phyloP scores from a whole-genome alignment of 2,888 invertebrate genomes.

The Lottia scabra region DNA sequence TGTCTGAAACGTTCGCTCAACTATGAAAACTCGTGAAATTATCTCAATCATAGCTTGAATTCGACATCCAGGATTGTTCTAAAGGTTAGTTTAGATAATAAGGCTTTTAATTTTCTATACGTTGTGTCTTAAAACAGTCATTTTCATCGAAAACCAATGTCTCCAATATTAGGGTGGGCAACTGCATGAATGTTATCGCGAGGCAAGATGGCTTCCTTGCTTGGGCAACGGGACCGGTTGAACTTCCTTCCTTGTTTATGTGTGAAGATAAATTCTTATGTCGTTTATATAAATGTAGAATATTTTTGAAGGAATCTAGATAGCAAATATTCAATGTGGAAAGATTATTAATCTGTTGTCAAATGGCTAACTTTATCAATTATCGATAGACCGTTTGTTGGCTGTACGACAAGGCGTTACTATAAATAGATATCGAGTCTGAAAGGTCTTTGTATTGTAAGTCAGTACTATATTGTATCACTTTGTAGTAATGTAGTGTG shows the following conservation, averaged over 20 bases:
- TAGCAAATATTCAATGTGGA: no score
- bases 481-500: no score
- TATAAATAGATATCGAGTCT: no score
- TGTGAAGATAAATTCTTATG: not conserved
- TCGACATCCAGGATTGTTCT: not conserved
- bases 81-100: not conserved
- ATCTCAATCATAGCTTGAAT: not conserved
- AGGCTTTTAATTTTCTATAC: not conserved
- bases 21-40: not conserved
- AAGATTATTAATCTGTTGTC: no score
- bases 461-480: no score
- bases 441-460: no score
- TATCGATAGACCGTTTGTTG: no score
- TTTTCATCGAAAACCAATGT: not conserved
- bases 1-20: not conserved
- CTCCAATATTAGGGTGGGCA: constrained; percentile 8
- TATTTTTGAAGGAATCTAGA: no score
- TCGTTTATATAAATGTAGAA: no score
- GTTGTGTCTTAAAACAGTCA: not conserved
- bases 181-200: constrained; percentile 14
- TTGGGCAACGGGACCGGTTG: not conserved
- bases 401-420: no score
- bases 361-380: no score
- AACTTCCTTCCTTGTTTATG: not conserved
- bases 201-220: constrained; percentile 16